Evolutionary conservation across 2,888 invertebrate genomes (phyloP).

Genomic region (Lepidonotus clava): DNA sequence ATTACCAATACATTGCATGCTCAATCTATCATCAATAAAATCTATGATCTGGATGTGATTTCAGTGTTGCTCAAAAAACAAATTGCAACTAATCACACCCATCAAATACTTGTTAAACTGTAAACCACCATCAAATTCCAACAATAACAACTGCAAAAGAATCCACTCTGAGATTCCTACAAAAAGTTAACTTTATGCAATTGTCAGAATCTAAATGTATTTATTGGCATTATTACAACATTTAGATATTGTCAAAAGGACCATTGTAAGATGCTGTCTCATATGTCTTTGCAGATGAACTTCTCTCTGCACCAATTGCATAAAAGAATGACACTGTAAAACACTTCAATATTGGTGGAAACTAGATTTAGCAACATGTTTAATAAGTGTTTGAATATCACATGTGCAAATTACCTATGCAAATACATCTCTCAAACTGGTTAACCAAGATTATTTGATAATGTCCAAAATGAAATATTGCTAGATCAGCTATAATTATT

Average conservation of each 20-base stretch:
- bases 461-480: background rate
- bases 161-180: constrained; percentile 16
- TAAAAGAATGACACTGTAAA: constrained; percentile 10
- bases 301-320: constrained; percentile 29
- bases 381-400: background rate
- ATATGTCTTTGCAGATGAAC: background rate
- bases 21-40: constrained; percentile 39
- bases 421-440: background rate
- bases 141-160: constrained; percentile 33
- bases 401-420: background rate
- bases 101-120: constrained; percentile 29
- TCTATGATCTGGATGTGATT: constrained; percentile 25
- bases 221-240: background rate
- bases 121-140: constrained; percentile 35
- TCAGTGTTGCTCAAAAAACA: constrained; percentile 47
- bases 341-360: constrained; percentile 33
- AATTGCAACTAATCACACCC: constrained; percentile 38
- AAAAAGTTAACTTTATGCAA: background rate
- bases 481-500: background rate
- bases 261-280: background rate
- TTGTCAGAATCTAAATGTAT: background rate
- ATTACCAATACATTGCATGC: constrained; percentile 10
- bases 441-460: background rate
- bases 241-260: constrained; percentile 24
- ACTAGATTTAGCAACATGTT: background rate